Percentiles rank a stretch among this genome's conserved stretches.
Evolutionary conservation across 92 coral and sea anemone species (phyloP).

Genomic region (Metridium senile): DNA sequence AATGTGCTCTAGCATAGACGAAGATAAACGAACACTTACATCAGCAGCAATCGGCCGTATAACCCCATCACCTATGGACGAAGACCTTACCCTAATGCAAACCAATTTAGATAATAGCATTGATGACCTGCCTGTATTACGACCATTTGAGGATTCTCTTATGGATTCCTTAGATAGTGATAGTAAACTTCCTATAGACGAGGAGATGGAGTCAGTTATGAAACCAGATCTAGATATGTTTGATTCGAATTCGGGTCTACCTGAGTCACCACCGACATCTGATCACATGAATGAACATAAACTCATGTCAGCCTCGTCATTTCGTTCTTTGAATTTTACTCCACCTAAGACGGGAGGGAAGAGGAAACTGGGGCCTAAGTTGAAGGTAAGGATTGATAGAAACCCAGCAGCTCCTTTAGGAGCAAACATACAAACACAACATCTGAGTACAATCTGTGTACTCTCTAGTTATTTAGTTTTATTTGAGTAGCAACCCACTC

Average conservation of each 20-base stretch:
- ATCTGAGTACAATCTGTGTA: too few relatives aligned
- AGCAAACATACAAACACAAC: too few relatives aligned
- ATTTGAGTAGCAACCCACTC: too few relatives aligned
- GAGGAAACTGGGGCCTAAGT: slow-evolving; percentile 77
- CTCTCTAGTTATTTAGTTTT: too few relatives aligned
- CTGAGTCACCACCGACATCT: slow-evolving; percentile 64
- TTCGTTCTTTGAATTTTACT: slow-evolving; percentile 30
- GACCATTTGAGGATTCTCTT: slow-evolving; percentile 65
- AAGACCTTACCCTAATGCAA: slow-evolving; percentile 55
- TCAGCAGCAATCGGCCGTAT: slow-evolving; percentile 87
- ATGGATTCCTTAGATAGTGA: slow-evolving; percentile 61
- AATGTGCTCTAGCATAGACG: slow-evolving; percentile 58
- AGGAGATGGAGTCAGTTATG: slow-evolving; percentile 92
- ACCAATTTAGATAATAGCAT: slow-evolving; percentile 40
- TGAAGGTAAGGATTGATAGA: slow-evolving; percentile 60
- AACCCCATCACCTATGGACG: slow-evolving; percentile 80
- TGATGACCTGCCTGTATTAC: slow-evolving; percentile 59
- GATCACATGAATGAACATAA: slow-evolving; percentile 35
- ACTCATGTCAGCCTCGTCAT: not conserved
- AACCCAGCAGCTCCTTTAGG: too few relatives aligned
- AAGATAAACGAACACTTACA: slow-evolving; percentile 85
- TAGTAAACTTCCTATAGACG: slow-evolving; percentile 84
- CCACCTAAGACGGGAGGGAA: slow-evolving; percentile 84
- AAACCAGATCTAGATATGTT: slow-evolving; percentile 82
- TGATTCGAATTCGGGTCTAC: slow-evolving; percentile 50